These are phyloP conservation scores for Odocoileus hemionus DNA, from an alignment of 2,113 vertebrate genomes.

Conservation along the genomic window DNA sequence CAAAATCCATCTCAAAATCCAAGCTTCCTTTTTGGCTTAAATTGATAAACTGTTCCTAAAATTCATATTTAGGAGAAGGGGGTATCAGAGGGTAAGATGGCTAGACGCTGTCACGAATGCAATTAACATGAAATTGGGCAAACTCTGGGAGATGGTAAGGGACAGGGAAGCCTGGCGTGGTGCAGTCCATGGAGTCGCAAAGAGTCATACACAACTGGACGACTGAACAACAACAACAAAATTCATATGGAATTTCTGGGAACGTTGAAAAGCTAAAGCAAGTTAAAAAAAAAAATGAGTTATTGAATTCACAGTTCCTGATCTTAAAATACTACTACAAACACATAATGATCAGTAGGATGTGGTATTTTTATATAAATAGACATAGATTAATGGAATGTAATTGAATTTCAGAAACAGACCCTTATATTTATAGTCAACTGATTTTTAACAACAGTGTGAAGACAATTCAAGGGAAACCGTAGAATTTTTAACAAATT, in stretches of 20 bases:
- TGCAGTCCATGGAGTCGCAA: background rate
- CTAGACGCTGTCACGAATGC: fast-evolving
- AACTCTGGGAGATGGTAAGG: background rate
- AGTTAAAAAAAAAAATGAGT: background rate
- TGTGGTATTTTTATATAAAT: background rate
- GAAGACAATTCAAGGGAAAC: background rate
- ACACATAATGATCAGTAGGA: background rate
- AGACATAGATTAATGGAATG: background rate
- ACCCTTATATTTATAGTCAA: background rate
- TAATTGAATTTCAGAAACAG: background rate
- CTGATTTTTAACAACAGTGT: background rate
- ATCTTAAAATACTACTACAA: background rate
- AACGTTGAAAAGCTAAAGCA: background rate
- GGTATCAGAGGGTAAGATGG: background rate
- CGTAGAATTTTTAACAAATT: background rate
- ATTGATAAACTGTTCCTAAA: background rate
- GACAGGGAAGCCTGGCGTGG: background rate
- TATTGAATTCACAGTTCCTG: background rate
- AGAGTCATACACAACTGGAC: background rate
- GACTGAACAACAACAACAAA: background rate
- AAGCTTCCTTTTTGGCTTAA: background rate
- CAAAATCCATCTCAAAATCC: background rate
- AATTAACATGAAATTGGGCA: background rate
- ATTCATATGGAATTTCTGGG: background rate
- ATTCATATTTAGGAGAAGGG: background rate